Percentiles rank a stretch among this genome's conserved stretches.
Evolutionary conservation across 2,888 invertebrate genomes (phyloP).

Genomic region (Oscheius sp.): DNA sequence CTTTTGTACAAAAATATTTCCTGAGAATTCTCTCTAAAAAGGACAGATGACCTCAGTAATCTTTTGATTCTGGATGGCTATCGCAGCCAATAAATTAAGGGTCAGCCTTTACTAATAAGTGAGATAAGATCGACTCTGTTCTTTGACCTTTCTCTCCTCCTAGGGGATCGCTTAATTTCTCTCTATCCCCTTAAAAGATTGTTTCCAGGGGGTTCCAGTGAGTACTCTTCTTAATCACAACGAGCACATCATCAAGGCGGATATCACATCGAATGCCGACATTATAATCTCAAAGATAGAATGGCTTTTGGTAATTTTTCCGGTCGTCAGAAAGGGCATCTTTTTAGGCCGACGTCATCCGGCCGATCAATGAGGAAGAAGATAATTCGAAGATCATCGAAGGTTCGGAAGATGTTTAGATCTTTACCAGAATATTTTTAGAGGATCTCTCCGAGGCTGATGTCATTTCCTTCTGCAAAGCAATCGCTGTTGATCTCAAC

Average conservation of each 20-base stretch:
- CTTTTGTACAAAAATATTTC: too few relatives aligned
- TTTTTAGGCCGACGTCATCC: slow-evolving; percentile 26
- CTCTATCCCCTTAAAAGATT: too few relatives aligned
- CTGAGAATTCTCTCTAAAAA: too few relatives aligned
- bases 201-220: slow-evolving; percentile 48
- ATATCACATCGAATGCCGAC: slow-evolving; percentile 36
- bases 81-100: too few relatives aligned
- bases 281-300: slow-evolving; percentile 45
- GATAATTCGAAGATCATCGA: not conserved
- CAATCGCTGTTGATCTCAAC: slow-evolving; percentile 30
- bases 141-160: too few relatives aligned
- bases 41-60: too few relatives aligned
- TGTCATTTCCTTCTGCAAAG: slow-evolving; percentile 39
- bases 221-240: slow-evolving; percentile 46
- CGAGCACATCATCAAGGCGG: slow-evolving; percentile 49
- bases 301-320: slow-evolving; percentile 44
- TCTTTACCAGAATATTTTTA: slow-evolving; percentile 6
- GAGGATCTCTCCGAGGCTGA: slow-evolving; percentile 42
- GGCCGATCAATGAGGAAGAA: not conserved
- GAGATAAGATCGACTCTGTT: too few relatives aligned
- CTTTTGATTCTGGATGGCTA: too few relatives aligned
- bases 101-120: too few relatives aligned
- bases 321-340: not conserved
- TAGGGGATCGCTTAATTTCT: too few relatives aligned
- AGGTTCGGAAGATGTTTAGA: not conserved